A percentile compares a stretch with the other conserved stretches of the same genome.
Evolutionary conservation across 2,113 vertebrate genomes (phyloP).

Genomic region (Oreochromis spilurus): DNA sequence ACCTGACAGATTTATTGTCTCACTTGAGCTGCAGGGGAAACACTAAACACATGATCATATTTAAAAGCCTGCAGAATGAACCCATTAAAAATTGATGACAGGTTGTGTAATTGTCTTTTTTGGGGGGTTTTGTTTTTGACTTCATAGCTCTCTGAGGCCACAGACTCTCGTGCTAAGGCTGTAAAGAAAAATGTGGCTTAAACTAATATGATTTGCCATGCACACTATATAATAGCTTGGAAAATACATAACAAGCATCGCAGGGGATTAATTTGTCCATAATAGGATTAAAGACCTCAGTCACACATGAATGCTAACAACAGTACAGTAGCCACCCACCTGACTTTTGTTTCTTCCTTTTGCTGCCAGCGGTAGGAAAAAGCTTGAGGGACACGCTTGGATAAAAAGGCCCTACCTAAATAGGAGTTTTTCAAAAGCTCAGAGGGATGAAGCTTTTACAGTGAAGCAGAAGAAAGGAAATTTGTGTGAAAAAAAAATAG

Average conservation of each 20-base stretch:
- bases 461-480: not conserved
- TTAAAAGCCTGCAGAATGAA: not conserved
- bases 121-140: not conserved
- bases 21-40: not conserved
- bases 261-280: slow-evolving; percentile 7
- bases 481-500: not conserved
- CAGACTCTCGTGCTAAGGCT: not conserved
- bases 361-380: not conserved
- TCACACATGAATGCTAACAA: slow-evolving; percentile 18
- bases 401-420: not conserved
- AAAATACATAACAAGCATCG: slow-evolving; percentile 15
- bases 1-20: not conserved
- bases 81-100: not conserved
- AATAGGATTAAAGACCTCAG: slow-evolving; percentile 26
- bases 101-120: not conserved
- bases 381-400: not conserved
- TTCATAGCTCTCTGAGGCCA: not conserved
- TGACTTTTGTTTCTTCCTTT: not conserved
- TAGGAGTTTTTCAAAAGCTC: not conserved
- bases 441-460: not conserved
- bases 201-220: slow-evolving; percentile 9
- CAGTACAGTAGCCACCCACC: not conserved
- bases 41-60: not conserved
- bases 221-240: not conserved
- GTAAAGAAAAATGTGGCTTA: not conserved